A percentile compares a stretch with the other conserved stretches of the same genome.
Evolutionary conservation across 2,888 invertebrate species (phyloP).

Genomic region (Argyresthia goedartella): DNA sequence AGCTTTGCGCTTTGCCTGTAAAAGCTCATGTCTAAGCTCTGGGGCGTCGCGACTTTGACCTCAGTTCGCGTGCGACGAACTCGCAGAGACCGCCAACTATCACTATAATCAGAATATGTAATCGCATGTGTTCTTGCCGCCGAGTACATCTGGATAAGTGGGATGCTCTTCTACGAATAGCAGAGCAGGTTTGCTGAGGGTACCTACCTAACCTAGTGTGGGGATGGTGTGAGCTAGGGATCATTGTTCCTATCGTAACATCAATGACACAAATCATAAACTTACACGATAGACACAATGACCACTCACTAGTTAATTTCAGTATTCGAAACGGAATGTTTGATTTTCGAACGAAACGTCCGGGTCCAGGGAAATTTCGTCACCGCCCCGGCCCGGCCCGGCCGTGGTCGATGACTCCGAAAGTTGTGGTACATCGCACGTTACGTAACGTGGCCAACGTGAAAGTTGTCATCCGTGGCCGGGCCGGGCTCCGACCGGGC

Average conservation of each 20-base stretch:
- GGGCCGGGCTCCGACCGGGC: neutral
- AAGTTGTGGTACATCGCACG: conserved; percentile 58
- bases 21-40: conserved; percentile 19
- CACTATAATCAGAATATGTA: neutral
- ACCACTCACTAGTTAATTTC: neutral
- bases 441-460: conserved; percentile 51
- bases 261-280: too few species aligned
- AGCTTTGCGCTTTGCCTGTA: neutral
- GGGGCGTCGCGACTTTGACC: conserved; percentile 32
- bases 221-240: too few species aligned
- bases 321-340: conserved; percentile 2
- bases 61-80: conserved; percentile 57
- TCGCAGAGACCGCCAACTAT: conserved; percentile 13
- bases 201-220: too few species aligned
- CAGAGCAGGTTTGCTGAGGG: too few species aligned
- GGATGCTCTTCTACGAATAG: too few species aligned
- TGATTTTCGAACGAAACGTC: conserved; percentile 18
- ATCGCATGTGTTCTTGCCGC: too few species aligned
- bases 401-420: conserved; percentile 68
- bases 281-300: too few species aligned
- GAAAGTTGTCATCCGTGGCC: conserved; percentile 62
- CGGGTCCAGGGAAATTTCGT: conserved; percentile 50
- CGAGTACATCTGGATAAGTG: too few species aligned
- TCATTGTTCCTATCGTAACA: too few species aligned
- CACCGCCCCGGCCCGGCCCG: conserved; percentile 22